These are phyloP conservation scores for Sylvietta virens DNA, from an alignment of 2,113 vertebrate species.

Conservation along the genomic window DNA sequence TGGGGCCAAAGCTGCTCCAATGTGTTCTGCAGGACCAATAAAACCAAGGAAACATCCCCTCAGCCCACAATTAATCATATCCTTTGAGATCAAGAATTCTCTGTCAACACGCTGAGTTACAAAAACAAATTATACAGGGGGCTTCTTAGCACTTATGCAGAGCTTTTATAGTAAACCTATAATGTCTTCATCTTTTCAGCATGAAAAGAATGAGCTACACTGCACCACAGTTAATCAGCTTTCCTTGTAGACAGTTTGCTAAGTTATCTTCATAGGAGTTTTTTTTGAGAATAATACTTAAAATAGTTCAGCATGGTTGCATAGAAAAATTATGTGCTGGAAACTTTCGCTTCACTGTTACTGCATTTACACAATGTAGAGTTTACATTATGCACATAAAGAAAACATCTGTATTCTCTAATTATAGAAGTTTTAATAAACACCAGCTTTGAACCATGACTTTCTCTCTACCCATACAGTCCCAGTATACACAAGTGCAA, in stretches of 20 bases:
- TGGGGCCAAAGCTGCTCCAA: background rate
- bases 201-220: background rate
- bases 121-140: background rate
- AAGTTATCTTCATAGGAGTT: background rate
- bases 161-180: background rate
- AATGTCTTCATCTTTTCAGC: background rate
- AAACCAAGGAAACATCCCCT: background rate
- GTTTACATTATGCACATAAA: background rate
- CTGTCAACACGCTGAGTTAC: background rate
- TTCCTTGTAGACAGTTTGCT: background rate
- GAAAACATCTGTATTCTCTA: constrained; percentile 22
- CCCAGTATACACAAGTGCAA: background rate
- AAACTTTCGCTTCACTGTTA: background rate
- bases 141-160: background rate
- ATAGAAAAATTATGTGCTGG: background rate
- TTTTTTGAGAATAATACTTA: background rate
- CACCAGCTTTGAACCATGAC: background rate
- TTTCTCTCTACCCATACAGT: background rate
- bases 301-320: background rate
- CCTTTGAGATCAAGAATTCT: background rate
- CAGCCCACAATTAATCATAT: background rate
- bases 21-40: background rate
- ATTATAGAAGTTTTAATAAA: constrained; percentile 6
- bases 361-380: background rate
- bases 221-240: background rate